Conservation (phyloP, 1,140 invertebrate species). For the Piezodorus guildinii region DNA sequence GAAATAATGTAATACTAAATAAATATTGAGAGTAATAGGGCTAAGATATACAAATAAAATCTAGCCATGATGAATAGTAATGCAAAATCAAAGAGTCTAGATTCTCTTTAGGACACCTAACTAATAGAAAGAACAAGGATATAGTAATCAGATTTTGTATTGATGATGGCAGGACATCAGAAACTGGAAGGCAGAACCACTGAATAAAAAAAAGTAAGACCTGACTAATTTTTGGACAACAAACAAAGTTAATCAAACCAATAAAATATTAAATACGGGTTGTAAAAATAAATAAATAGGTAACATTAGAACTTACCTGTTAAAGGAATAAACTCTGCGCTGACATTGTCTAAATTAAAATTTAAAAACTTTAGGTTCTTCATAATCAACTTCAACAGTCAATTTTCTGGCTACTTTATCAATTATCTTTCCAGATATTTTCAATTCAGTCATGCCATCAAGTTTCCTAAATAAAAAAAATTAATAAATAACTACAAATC, state of each 20-base stretch:
- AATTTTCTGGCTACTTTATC: background rate
- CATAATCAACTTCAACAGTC: background rate
- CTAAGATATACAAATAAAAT: no score
- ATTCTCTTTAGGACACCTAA: no score
- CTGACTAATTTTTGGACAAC: no score
- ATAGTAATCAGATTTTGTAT: background rate
- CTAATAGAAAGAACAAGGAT: background rate
- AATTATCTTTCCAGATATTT: background rate
- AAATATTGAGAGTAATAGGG: no score
- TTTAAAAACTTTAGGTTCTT: background rate
- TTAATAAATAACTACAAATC: background rate
- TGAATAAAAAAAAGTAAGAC: background rate
- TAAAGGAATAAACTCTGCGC: slow-evolving; percentile 6
- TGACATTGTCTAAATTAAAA: slow-evolving; percentile 1
- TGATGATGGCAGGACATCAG: background rate
- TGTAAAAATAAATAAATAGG: no score
- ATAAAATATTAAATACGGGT: no score
- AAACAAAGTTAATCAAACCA: no score
- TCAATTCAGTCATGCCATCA: slow-evolving; percentile 2
- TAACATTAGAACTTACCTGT: background rate
- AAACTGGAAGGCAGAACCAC: background rate
- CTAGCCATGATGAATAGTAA: no score
- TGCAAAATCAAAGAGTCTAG: no score
- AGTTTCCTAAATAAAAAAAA: slow-evolving; percentile 8
- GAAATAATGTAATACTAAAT: no score